Conservation (phyloP, 1,140 invertebrate species). For the Leptinotarsa undecemlineata region DNA sequence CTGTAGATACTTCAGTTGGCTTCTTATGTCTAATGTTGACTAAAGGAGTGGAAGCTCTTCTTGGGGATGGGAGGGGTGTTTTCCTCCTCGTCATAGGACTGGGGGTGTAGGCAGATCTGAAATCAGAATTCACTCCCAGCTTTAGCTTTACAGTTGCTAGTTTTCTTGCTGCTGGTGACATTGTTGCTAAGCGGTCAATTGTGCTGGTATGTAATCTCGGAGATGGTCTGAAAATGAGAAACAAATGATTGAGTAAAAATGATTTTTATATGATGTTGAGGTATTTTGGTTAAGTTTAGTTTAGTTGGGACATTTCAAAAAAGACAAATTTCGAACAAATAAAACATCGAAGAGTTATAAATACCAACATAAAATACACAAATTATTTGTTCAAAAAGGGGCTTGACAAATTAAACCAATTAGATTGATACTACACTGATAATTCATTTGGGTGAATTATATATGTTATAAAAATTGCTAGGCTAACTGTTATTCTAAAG, state of each 20-base stretch:
- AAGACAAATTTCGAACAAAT: no score
- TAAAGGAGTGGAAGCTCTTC: slow-evolving; percentile 36
- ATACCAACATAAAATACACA: no score
- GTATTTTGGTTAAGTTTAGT: no score
- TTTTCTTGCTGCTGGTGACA: slow-evolving; percentile 92
- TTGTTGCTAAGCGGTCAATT: slow-evolving; percentile 79
- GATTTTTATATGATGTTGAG: no score
- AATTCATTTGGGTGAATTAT: no score
- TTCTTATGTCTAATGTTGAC: slow-evolving; percentile 44
- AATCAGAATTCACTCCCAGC: slow-evolving; percentile 54
- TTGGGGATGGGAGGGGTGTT: slow-evolving; percentile 53
- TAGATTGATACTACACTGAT: no score
- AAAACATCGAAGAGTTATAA: no score
- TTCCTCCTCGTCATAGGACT: slow-evolving; percentile 52
- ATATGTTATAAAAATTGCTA: neutral
- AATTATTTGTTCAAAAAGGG: no score
- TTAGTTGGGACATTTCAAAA: no score
- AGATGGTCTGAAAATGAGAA: slow-evolving; percentile 56
- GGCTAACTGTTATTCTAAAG: neutral
- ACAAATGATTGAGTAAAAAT: neutral
- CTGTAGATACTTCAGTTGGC: slow-evolving; percentile 65
- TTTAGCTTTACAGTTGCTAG: slow-evolving; percentile 68
- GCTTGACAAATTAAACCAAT: no score
- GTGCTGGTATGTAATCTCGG: slow-evolving; percentile 63
- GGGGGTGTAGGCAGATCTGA: slow-evolving; percentile 52